phyloP scores from a whole-genome alignment of 2,888 invertebrate genomes.

The Julus scandinavius region DNA sequence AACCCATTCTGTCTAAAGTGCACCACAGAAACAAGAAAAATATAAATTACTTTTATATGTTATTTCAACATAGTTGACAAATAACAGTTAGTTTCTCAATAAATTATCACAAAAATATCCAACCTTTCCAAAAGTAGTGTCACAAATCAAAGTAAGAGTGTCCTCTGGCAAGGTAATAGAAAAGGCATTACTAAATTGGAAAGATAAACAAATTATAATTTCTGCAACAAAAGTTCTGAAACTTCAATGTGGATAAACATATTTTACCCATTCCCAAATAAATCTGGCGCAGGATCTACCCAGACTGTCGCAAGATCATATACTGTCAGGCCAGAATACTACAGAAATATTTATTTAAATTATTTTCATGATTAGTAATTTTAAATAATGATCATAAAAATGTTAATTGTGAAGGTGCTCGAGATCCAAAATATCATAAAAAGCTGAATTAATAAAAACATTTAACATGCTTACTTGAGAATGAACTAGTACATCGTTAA shows the following conservation, averaged over 20 bases:
- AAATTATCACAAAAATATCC: constrained; percentile 20
- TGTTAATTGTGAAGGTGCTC: no score
- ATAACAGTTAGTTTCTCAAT: background rate
- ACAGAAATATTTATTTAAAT: background rate
- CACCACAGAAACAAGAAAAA: background rate
- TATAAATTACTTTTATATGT: no score
- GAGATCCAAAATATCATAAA: no score
- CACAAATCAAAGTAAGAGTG: constrained; percentile 75
- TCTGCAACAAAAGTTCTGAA: no score
- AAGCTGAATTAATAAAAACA: background rate
- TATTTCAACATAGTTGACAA: no score
- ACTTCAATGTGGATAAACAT: background rate
- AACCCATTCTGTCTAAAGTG: constrained; percentile 74
- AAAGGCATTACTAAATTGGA: constrained; percentile 64
- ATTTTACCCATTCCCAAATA: background rate
- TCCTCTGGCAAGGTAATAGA: constrained; percentile 81
- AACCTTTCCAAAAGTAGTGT: constrained; percentile 76
- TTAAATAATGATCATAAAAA: no score
- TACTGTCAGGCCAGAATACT: background rate
- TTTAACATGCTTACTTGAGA: constrained; percentile 61
- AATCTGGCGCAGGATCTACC: background rate
- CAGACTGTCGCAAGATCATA: constrained; percentile 7
- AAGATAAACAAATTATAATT: constrained; percentile 54
- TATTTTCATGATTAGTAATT: no score
- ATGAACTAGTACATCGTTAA: constrained; percentile 84